Conservation (phyloP, 2,113 vertebrate species). For the Elgaria multicarinata region DNA sequence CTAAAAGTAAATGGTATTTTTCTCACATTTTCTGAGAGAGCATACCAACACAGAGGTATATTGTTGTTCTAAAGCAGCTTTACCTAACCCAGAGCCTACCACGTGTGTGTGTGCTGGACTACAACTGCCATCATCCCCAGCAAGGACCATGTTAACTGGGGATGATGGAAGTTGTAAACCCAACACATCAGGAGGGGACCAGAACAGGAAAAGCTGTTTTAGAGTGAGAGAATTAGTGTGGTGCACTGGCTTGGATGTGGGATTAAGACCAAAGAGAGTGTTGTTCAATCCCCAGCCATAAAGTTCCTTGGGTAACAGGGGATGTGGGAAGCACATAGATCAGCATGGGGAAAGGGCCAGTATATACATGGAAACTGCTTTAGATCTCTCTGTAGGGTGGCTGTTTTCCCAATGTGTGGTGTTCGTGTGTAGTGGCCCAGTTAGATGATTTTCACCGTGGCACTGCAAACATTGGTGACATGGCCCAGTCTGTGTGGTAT, state of each 20-base stretch:
- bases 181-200: too few species aligned
- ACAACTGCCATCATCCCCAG: not conserved
- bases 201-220: too few species aligned
- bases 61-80: not conserved
- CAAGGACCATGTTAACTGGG: not conserved
- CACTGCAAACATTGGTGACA: not conserved
- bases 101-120: not conserved
- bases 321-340: not conserved
- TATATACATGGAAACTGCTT: not conserved
- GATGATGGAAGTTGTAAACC: not conserved
- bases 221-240: not conserved
- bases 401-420: not conserved
- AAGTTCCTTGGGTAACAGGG: not conserved
- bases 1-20: not conserved
- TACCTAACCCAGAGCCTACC: not conserved
- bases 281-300: not conserved
- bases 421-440: not conserved
- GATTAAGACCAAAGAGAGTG: not conserved
- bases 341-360: not conserved
- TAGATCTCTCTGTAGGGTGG: not conserved
- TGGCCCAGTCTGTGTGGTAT: not conserved
- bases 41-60: not conserved
- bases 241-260: not conserved
- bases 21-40: not conserved
- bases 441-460: not conserved